Conservation (phyloP, 2,888 invertebrate genomes). For the Nymphalis c-album region DNA sequence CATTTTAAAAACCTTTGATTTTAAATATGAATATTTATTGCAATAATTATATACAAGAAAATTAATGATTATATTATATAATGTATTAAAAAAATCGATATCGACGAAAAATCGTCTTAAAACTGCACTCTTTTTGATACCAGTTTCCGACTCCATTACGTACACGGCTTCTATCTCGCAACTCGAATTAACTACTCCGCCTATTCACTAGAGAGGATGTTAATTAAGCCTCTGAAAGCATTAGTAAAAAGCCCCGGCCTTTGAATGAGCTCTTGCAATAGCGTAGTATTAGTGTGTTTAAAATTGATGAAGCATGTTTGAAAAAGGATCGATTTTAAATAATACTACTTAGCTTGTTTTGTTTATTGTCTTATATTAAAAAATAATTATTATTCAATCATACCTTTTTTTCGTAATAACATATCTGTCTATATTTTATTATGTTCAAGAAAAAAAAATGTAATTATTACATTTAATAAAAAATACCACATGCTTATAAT, state of each 20-base stretch:
- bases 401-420: too few species aligned
- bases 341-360: conserved; percentile 22
- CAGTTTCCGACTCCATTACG: conserved; percentile 42
- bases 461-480: too few species aligned
- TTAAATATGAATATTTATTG: too few species aligned
- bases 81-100: not conserved
- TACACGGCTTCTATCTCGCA: conserved; percentile 45
- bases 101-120: conserved; percentile 21
- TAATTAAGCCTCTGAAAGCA: conserved; percentile 75
- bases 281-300: conserved; percentile 50
- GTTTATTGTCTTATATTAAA: not conserved
- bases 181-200: conserved; percentile 62
- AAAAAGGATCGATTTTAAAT: conserved; percentile 29
- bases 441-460: too few species aligned
- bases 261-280: conserved; percentile 60
- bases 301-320: conserved; percentile 56
- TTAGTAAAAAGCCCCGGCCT: conserved; percentile 70
- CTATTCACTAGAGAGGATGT: conserved; percentile 71
- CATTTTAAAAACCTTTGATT: too few species aligned
- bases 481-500: too few species aligned
- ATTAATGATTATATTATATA: too few species aligned
- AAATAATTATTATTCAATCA: too few species aligned
- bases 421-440: too few species aligned
- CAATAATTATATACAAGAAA: too few species aligned
- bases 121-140: conserved; percentile 28